Percentiles rank a stretch among this genome's conserved stretches.
Conservation (phyloP, 2,113 vertebrate genomes). For the Perca fluviatilis region DNA sequence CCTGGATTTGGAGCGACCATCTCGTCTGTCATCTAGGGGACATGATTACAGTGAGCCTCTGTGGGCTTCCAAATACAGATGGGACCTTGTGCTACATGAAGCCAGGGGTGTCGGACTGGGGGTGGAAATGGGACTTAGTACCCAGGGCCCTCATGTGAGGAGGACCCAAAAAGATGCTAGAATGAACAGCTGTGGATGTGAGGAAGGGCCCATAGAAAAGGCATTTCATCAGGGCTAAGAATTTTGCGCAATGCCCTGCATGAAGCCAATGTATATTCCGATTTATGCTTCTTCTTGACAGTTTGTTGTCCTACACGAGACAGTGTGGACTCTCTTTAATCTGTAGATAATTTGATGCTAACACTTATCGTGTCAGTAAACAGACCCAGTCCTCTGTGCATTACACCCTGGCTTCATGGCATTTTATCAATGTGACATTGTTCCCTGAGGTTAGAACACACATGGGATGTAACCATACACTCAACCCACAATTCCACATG, state of each 20-base stretch:
- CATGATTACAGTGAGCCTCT: constrained; percentile 8
- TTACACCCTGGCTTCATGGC: not conserved
- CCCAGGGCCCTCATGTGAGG: too few relatives aligned
- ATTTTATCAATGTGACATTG: not conserved
- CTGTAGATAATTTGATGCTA: not conserved
- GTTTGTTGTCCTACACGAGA: not conserved
- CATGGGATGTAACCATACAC: too few relatives aligned
- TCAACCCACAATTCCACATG: too few relatives aligned
- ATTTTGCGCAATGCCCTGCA: not conserved
- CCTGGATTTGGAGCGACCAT: constrained; percentile 80
- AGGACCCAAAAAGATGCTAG: too few relatives aligned
- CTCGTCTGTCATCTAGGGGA: constrained; percentile 85
- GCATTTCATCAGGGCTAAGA: too few relatives aligned
- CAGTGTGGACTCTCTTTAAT: not conserved
- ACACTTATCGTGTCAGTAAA: not conserved
- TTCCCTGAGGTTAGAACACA: not conserved
- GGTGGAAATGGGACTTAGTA: too few relatives aligned
- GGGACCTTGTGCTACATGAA: not conserved
- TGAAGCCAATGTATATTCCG: not conserved
- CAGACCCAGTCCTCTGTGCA: not conserved
- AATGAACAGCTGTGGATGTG: too few relatives aligned
- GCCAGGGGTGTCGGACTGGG: too few relatives aligned
- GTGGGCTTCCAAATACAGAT: not conserved
- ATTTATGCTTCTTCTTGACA: not conserved
- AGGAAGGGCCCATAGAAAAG: too few relatives aligned